Percentiles rank a stretch among this genome's conserved stretches.
These are phyloP conservation scores for Drosophila bifasciata DNA, from an alignment of 1,140 invertebrate species.

Conservation along the genomic window DNA sequence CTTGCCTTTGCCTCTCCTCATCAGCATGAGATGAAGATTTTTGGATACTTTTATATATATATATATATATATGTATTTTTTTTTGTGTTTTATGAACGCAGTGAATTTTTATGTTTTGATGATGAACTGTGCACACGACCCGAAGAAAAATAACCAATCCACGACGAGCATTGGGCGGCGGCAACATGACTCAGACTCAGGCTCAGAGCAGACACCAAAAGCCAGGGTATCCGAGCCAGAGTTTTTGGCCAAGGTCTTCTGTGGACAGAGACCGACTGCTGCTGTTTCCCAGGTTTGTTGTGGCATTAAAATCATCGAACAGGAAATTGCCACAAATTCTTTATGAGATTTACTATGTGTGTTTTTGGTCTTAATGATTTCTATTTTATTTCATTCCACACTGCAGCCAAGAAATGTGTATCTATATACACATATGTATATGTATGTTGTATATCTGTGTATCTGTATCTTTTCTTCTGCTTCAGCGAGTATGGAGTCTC, in stretches of 20 bases:
- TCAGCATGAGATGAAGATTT: constrained; percentile 80
- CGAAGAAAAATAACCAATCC: constrained; percentile 33
- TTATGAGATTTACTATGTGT: constrained; percentile 78
- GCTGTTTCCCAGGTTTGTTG: constrained; percentile 55
- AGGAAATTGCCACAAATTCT: constrained; percentile 80
- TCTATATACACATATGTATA: no score
- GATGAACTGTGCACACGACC: constrained; percentile 79
- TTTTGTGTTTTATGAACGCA: constrained; percentile 66
- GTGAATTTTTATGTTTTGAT: constrained; percentile 81
- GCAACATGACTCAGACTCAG: constrained; percentile 74
- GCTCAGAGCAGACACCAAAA: not conserved
- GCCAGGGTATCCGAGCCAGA: constrained; percentile 23
- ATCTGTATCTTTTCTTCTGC: constrained; percentile 39
- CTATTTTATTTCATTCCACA: constrained; percentile 69
- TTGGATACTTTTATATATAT: constrained; percentile 30
- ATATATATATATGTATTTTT: no score
- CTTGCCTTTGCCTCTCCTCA: constrained; percentile 41
- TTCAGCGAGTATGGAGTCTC: constrained; percentile 21
- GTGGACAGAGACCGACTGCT: not conserved
- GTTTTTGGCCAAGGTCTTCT: constrained; percentile 21
- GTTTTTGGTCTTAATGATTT: constrained; percentile 75
- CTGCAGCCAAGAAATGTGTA: constrained; percentile 16
- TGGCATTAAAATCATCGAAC: constrained; percentile 70
- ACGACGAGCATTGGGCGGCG: constrained; percentile 50
- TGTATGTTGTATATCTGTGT: no score